Evolutionary conservation across 2,888 invertebrate species (phyloP), one percentile per base, ranked within the genome.

Genomic region (Lysandra bellargus): DNA sequence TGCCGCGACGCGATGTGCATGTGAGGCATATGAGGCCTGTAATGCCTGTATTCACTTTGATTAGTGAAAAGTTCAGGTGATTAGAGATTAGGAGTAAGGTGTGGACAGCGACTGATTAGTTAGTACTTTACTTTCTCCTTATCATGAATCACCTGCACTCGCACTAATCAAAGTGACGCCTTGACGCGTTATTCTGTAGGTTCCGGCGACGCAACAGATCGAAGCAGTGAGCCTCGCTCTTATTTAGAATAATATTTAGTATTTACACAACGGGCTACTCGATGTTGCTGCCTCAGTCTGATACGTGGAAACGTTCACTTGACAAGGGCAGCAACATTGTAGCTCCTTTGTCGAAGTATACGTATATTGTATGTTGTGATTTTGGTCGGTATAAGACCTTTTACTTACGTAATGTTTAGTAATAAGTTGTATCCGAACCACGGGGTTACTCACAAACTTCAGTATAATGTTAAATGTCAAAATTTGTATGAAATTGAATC

Each of bases 291-390:
- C 1, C 53, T 17, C 1, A 17, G 53, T 57, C 17, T 14, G 17
- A 57, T 57, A 57, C 53, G 17, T 57, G 53, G 53, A 1, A 57
- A 57, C 17, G 17, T 57, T 57, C 4, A 17, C 12, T 57, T 12
- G 17, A 57, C 4, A 2, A 57, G 53, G 17, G 17, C 53, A 57
- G 53, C 53, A 57, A 17, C 53, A 57, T 14, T 53, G 6, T 61
- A 7, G 61, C n/a, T n/a, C 5, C 7, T 23, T n/a, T 1, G 61
- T 61, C 23, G 6, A 61, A 12, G 64, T 64, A 64, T 64, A 64
- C 64, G 64, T 64, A 30, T 64, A 23, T 64, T 64, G 64, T 64
- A 23, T 64, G 64, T 64, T 64, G 64, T 64, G 64, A 64, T 64
- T 64, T 64, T 64, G 64, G 64, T 64, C 64, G 4, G 3, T 12